Evolutionary conservation across 2,888 invertebrate genomes (phyloP).

Genomic region (Stenodera caucasica): DNA sequence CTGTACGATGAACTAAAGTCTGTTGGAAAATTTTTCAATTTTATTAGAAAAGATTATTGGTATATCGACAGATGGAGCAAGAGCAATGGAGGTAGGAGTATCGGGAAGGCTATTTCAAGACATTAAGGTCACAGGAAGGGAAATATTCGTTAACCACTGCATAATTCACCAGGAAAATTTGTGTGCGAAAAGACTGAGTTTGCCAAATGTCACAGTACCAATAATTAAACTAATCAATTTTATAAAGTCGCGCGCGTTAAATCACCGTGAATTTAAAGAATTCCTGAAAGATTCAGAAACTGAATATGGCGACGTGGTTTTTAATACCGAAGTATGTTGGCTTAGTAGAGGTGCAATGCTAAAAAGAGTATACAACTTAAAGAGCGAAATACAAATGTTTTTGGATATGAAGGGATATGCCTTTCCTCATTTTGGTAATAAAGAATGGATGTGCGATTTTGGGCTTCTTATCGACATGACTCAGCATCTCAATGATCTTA

Average conservation of each 20-base stretch:
- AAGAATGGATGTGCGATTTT: no score
- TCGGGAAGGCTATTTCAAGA: constrained; percentile 30
- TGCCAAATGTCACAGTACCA: constrained; percentile 25
- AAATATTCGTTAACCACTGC: constrained; percentile 29
- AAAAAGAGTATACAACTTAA: constrained; percentile 27
- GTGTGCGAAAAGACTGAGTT: constrained; percentile 27
- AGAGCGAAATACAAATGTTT: constrained; percentile 31
- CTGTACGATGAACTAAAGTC: constrained; percentile 15
- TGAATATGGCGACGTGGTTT: constrained; percentile 31
- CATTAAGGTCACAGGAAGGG: constrained; percentile 22
- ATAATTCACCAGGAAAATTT: constrained; percentile 31
- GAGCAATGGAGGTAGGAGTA: constrained; percentile 32
- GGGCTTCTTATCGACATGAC: constrained; percentile 24
- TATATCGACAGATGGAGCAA: constrained; percentile 32
- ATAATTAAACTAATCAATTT: constrained; percentile 29
- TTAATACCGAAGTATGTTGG: constrained; percentile 30
- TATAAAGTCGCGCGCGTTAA: constrained; percentile 28
- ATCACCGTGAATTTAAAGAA: constrained; percentile 29
- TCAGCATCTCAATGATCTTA: constrained; percentile 26
- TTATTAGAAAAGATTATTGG: constrained; percentile 28
- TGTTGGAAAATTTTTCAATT: constrained; percentile 27
- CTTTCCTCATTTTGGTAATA: constrained; percentile 29
- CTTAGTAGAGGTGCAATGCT: constrained; percentile 29
- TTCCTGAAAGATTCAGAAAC: constrained; percentile 28
- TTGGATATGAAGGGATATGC: constrained; percentile 13